Conservation (phyloP, 1,140 invertebrate species). For the Plectrocnemia conspersa region DNA sequence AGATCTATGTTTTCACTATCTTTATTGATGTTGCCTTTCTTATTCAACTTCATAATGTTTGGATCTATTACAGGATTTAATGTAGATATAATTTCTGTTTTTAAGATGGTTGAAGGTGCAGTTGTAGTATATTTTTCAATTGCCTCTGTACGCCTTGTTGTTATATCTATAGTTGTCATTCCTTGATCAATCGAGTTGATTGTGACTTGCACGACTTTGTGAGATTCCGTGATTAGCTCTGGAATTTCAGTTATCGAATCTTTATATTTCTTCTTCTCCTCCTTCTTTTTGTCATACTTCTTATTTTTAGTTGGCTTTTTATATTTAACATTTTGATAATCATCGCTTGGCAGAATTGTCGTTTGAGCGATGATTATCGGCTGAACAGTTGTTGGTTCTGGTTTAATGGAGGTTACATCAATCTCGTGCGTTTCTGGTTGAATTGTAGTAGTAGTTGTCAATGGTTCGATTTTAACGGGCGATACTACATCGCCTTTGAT, state of each 20-base stretch:
- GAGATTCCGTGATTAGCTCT: constrained; percentile 37
- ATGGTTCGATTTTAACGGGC: not conserved
- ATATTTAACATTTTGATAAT: constrained; percentile 22
- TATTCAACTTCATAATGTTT: constrained; percentile 32
- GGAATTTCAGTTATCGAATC: constrained; percentile 18
- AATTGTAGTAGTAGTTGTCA: not conserved
- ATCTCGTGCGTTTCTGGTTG: not conserved
- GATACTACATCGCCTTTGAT: constrained; percentile 1
- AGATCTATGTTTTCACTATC: constrained; percentile 30
- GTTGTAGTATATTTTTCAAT: constrained; percentile 10
- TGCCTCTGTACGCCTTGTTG: constrained; percentile 39
- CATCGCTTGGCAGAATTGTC: constrained; percentile 8
- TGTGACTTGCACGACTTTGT: constrained; percentile 45
- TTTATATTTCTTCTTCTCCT: constrained; percentile 36
- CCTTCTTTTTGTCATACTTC: constrained; percentile 33
- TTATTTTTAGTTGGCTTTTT: constrained; percentile 32
- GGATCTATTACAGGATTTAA: constrained; percentile 31
- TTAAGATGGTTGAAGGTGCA: not conserved
- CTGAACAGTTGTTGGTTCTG: not conserved
- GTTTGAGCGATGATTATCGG: not conserved
- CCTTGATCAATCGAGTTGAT: too few relatives aligned
- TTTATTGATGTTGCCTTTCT: constrained; percentile 24
- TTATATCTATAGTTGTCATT: constrained; percentile 40
- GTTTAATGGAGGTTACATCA: not conserved
- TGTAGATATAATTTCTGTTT: not conserved